Base-by-base conservation (phyloP, 2,888 invertebrate species). In the Priocnemis perturbator region DNA sequence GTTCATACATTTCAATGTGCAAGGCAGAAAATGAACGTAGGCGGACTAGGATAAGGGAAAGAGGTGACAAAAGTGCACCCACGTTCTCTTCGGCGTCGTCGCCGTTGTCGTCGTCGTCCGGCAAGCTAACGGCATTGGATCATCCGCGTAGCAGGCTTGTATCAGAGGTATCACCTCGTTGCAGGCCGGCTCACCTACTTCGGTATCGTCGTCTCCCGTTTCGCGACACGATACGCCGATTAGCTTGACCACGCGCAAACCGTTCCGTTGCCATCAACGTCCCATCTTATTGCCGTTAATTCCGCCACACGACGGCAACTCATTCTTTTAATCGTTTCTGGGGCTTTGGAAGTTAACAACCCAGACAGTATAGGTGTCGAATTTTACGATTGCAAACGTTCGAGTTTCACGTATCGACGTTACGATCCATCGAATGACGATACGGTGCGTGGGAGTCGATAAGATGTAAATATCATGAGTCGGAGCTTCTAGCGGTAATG, bases 41-140 rank as follows among this genome's bases (percentile, higher is more conserved):
- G 20, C 50, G 50, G 17, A 50, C 11, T 19, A 15, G 50, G 50
- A 50, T 17, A 50, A 50, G n/a, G 20, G 19, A 37, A 37, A 11
- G 20, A 50, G 50, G 20, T 20, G 53, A 53, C 20, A 53, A 53
- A 53, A 53, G 53, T 23, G 53, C 53, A 53, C 53, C 53, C 53
- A 53, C 53, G 53, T 17, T 53, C 52, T 26, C 52, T 19, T 26
- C 26, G 7, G 3, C 26, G 3, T 7, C 3, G 26, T 7, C 26
- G 26, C 26, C 3, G 37, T 11, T 9, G 37, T 37, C 11, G 7
- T 9, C 37, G 37, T 50, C 50, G 19, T 5, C 19, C 17, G 59
- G 50, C 58, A 26, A 71, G 55, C 70, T 82, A 82, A 81, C 83
- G 78, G 81, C 78, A 74, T 67, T 23, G 73, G 73, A 78, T 77